A percentile compares a stretch with the other conserved stretches of the same genome.
Evolutionary conservation across 1,140 invertebrate species (phyloP).

Genomic region (Drosophila erecta): DNA sequence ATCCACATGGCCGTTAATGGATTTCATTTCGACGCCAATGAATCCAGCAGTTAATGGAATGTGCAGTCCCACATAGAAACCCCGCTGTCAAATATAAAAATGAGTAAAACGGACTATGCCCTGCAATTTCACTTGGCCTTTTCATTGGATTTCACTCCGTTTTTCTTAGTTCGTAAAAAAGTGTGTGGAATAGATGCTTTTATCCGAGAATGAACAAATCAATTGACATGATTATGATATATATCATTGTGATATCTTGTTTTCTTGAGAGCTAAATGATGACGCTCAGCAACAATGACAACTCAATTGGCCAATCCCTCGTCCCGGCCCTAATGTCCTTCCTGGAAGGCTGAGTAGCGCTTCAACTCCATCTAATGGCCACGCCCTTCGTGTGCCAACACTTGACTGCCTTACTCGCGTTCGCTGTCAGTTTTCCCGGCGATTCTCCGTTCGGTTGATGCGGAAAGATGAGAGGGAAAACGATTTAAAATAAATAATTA

Average conservation of each 20-base stretch:
- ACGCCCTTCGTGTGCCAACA: slow-evolving; percentile 26
- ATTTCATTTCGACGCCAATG: slow-evolving; percentile 7
- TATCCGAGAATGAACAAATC: too few relatives aligned
- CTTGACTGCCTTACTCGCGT: slow-evolving; percentile 17
- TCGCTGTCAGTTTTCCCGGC: neutral
- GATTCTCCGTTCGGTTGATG: neutral
- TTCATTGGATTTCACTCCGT: neutral
- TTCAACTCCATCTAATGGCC: slow-evolving; percentile 2
- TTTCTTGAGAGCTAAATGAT: slow-evolving; percentile 3
- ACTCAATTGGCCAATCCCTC: neutral
- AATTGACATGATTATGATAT: too few relatives aligned
- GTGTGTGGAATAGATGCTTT: too few relatives aligned
- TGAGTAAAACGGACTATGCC: neutral
- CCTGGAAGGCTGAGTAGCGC: neutral
- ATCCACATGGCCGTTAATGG: slow-evolving; percentile 34
- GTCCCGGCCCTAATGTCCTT: neutral
- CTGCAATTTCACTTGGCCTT: neutral
- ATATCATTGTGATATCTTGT: too few relatives aligned
- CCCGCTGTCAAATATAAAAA: neutral
- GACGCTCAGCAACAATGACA: neutral
- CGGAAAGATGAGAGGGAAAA: slow-evolving; percentile 38
- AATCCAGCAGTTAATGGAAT: slow-evolving; percentile 17
- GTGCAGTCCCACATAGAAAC: slow-evolving; percentile 7
- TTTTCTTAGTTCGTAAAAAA: neutral
- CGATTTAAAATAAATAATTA: slow-evolving; percentile 66